Conservation (phyloP, 2,113 vertebrate species). For the Oncorhynchus kisutch region DNA sequence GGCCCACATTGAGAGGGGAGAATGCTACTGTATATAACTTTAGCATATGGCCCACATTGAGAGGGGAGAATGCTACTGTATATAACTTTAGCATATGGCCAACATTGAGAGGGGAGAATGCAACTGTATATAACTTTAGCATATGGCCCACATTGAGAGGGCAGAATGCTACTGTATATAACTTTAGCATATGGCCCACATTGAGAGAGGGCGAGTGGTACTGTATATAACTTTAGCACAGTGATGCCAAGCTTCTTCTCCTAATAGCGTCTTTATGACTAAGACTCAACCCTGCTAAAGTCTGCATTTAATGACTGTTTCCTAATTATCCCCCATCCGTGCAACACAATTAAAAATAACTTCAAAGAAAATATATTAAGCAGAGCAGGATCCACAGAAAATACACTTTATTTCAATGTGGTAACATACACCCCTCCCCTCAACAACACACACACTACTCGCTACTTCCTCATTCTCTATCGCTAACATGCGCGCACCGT, state of each 20-base stretch:
- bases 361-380: constrained; percentile 63
- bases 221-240: constrained; percentile 6
- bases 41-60: background rate
- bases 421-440: background rate
- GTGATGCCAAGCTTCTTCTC: constrained; percentile 42
- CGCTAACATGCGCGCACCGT: background rate
- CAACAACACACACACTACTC: background rate
- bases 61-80: background rate
- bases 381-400: constrained; percentile 27
- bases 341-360: constrained; percentile 66
- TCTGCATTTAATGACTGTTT: constrained; percentile 56
- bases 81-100: constrained; percentile 15
- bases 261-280: constrained; percentile 45
- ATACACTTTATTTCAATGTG: constrained; percentile 13
- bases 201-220: too few relatives aligned
- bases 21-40: too few relatives aligned
- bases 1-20: too few relatives aligned
- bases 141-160: too few relatives aligned
- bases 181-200: constrained; percentile 11
- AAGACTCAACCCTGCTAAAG: constrained; percentile 43
- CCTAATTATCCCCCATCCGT: constrained; percentile 58
- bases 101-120: background rate
- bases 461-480: constrained; percentile 10
- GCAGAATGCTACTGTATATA: background rate
- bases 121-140: constrained; percentile 10